These are phyloP conservation scores for Pyrgilauda ruficollis DNA, from an alignment of 2,113 vertebrate species.

Conservation along the genomic window DNA sequence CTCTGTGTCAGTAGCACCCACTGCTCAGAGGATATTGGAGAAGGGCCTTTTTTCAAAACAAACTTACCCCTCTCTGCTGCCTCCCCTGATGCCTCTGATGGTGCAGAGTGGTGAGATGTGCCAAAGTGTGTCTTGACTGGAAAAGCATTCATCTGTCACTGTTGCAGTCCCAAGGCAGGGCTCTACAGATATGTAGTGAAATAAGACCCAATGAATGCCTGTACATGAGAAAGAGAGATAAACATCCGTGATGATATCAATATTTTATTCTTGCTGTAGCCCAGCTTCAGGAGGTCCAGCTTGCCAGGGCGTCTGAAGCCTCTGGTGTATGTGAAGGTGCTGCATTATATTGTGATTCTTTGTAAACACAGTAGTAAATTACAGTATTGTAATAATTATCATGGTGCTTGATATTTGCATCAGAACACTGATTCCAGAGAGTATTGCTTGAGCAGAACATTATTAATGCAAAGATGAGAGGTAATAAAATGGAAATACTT, in stretches of 20 bases:
- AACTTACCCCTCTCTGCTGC: neutral
- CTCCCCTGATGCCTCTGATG: neutral
- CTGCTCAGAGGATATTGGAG: neutral
- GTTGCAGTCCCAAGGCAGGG: neutral
- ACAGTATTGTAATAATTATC: neutral
- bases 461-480: neutral
- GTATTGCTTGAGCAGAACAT: neutral
- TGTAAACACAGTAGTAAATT: neutral
- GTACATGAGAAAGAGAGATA: neutral
- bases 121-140: constrained; percentile 16
- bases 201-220: constrained; percentile 16
- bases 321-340: neutral
- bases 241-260: neutral
- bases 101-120: neutral
- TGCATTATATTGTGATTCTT: neutral
- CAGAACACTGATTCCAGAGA: neutral
- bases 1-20: neutral
- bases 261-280: constrained; percentile 8
- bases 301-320: neutral
- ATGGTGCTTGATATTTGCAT: neutral
- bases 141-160: neutral
- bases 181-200: constrained; percentile 13
- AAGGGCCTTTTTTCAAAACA: neutral
- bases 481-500: neutral
- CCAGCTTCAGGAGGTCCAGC: neutral